Percentiles rank a stretch among this genome's conserved stretches.
phyloP scores from a whole-genome alignment of 2,888 invertebrate species.

The Drosophila kambysellisi region DNA sequence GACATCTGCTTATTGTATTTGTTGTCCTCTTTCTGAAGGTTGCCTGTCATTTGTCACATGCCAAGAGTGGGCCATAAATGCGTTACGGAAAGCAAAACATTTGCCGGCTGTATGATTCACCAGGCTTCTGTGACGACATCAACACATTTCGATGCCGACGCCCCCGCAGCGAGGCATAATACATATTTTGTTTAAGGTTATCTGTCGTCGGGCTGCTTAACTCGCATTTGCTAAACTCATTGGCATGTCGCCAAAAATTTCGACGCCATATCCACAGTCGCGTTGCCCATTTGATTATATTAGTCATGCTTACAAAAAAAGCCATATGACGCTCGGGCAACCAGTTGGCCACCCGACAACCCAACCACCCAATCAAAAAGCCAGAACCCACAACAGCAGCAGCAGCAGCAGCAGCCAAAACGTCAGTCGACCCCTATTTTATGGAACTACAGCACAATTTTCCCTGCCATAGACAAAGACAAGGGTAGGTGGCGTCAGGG shows the following conservation, averaged over 20 bases:
- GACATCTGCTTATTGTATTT: slow-evolving; percentile 41
- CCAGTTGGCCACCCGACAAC: slow-evolving; percentile 23
- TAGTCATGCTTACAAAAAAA: slow-evolving; percentile 81
- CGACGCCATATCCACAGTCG: slow-evolving; percentile 64
- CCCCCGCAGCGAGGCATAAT: slow-evolving; percentile 36
- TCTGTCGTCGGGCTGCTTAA: slow-evolving; percentile 53
- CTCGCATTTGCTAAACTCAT: slow-evolving; percentile 60
- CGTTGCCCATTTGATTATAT: slow-evolving; percentile 72
- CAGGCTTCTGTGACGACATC: slow-evolving; percentile 70
- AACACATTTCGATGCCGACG: slow-evolving; percentile 30
- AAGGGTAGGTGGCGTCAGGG: background rate
- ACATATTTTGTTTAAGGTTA: slow-evolving; percentile 59
- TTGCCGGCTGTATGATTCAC: slow-evolving; percentile 60
- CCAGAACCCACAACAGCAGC: slow-evolving; percentile 29
- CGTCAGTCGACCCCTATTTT: slow-evolving; percentile 54
- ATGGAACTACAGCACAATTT: slow-evolving; percentile 31
- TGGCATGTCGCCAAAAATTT: slow-evolving; percentile 77
- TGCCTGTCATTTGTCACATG: slow-evolving; percentile 57
- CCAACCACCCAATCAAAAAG: slow-evolving; percentile 25
- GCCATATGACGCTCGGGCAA: slow-evolving; percentile 70
- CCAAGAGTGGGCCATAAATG: slow-evolving; percentile 37
- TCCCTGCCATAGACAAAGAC: slow-evolving; percentile 10
- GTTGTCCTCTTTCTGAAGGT: background rate
- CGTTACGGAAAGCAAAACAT: slow-evolving; percentile 37
- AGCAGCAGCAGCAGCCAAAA: slow-evolving; percentile 43